Base-by-base conservation (phyloP, 2,797 vertebrate species). In the Melanotaenia maccullochi region DNA sequence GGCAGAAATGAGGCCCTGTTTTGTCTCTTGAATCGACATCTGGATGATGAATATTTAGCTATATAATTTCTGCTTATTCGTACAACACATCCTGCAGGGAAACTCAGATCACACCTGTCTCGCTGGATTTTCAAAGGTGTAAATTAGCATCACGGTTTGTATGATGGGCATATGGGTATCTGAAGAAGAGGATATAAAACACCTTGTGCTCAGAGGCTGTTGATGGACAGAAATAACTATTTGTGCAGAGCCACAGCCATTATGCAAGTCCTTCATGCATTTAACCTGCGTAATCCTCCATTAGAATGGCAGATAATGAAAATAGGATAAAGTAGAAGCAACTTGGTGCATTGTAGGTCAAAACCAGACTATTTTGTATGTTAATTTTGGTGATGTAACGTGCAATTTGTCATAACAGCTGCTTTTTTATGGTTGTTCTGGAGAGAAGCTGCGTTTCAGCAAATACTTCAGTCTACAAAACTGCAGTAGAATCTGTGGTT, bases 1-100 rank as follows among this genome's bases (percentile, higher is more conserved):
- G 55, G 77, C 75, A 80, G 71, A 73, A 79, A 78, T 47, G 42
- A 60, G 25, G 60, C 76, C 78, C 87, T 79, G 76, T 86, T 87
- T 88, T 70, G 74, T 78, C 60, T 82, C 81, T 76, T 76, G 75
- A 68, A 87, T 86, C 76, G 14, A 85, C 77, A 85, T 71, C 71
- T 85, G 84, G 81, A 85, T 36, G 3, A 62, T 82, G 71, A 89
- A 89, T 89, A 86, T 85, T 81, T 87, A 89, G 73, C 52, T 42
- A 4, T 78, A 70, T 76, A 38, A 86, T 85, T 68, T 83, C 47
- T 74, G 64, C 66, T 76, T 81, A 61, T 82, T 72, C 38, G 22
- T 54, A 65, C 73, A 60, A 67, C 32, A 22, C 40, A 63, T 36
- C n/a, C 38, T 44, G 62, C 76, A 68, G 63, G 81, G 70, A 55